A percentile compares a stretch with the other conserved stretches of the same genome.
These are phyloP conservation scores for Prionailurus viverrinus DNA, from an alignment of 2,113 vertebrate genomes.

Conservation along the genomic window DNA sequence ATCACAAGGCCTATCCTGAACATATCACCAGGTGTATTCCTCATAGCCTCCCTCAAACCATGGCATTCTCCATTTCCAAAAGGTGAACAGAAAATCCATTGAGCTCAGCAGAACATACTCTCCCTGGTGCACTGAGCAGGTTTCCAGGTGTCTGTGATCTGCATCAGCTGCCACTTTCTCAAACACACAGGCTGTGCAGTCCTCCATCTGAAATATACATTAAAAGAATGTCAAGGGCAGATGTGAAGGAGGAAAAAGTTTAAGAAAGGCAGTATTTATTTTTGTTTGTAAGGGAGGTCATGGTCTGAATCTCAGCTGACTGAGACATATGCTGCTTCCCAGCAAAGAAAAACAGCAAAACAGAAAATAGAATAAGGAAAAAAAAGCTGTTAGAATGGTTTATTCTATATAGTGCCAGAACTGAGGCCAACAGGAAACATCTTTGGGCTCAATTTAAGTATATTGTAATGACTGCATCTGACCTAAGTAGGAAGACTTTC, in stretches of 20 bases:
- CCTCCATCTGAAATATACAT: background rate
- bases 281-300: conserved; percentile 32
- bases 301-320: conserved; percentile 54
- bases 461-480: background rate
- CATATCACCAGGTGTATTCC: too few relatives aligned
- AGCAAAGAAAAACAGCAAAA: conserved; percentile 18
- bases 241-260: background rate
- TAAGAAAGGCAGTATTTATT: conserved; percentile 39
- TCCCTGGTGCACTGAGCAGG: background rate
- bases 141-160: background rate
- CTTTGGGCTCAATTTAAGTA: conserved; percentile 25
- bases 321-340: conserved; percentile 27
- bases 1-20: background rate
- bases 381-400: background rate
- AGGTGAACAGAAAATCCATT: background rate
- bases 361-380: background rate
- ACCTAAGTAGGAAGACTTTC: background rate
- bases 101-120: background rate
- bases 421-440: background rate
- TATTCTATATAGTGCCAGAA: background rate
- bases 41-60: background rate
- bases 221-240: conserved; percentile 18
- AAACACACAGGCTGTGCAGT: background rate
- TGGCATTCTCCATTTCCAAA: background rate
- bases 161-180: background rate